Conservation (phyloP, 2,888 invertebrate species). For the Drosophila hamatofila region DNA sequence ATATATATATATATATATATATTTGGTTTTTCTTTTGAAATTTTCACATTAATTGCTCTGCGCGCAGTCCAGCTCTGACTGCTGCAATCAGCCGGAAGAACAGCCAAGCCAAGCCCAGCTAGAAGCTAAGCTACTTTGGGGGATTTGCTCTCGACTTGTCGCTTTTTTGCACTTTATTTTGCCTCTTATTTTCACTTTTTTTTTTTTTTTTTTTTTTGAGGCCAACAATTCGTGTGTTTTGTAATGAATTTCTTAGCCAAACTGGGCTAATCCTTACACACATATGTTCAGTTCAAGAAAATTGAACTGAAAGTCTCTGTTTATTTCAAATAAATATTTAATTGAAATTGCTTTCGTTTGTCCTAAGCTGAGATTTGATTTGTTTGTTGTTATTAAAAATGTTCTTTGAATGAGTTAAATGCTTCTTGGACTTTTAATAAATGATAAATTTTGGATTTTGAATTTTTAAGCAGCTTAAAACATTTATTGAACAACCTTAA, state of each 20-base stretch:
- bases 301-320: not conserved
- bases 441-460: not conserved
- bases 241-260: constrained; percentile 7
- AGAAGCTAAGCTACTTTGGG: constrained; percentile 64
- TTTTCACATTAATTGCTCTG: constrained; percentile 75
- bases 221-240: constrained; percentile 12
- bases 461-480: not conserved
- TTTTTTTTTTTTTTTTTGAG: constrained; percentile 7
- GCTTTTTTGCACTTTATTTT: constrained; percentile 31
- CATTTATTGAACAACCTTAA: not conserved
- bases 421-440: not conserved
- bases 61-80: constrained; percentile 19
- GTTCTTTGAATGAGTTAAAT: not conserved
- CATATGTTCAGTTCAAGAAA: not conserved
- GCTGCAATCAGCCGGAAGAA: constrained; percentile 66
- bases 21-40: constrained; percentile 62
- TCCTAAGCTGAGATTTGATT: not conserved
- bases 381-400: constrained; percentile 2
- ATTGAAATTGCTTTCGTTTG: constrained; percentile 15
- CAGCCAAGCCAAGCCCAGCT: constrained; percentile 36
- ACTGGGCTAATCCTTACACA: constrained; percentile 5
- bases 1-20: constrained; percentile 21
- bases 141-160: constrained; percentile 67
- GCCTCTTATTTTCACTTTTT: constrained; percentile 26
- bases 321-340: constrained; percentile 32